Percentiles rank a stretch among this genome's conserved stretches.
Conservation (phyloP, 2,113 vertebrate species). For the Crypturellus undulatus region DNA sequence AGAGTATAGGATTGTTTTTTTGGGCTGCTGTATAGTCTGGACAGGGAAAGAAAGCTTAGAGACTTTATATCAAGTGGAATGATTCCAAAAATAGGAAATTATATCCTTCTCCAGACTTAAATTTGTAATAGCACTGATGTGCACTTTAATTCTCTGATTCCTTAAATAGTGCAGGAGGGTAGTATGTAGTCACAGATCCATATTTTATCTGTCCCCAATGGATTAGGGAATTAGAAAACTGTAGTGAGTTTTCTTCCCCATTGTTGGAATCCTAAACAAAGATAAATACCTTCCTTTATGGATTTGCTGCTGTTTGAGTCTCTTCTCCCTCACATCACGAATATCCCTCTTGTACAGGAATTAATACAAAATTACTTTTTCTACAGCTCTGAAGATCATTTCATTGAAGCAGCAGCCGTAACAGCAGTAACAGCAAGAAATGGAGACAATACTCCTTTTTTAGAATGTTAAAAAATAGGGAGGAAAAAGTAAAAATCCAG, state of each 20-base stretch:
- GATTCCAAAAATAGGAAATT: not conserved
- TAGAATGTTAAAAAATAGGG: not conserved
- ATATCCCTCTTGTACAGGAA: not conserved
- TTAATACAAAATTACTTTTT: not conserved
- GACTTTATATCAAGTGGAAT: not conserved
- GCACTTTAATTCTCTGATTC: not conserved
- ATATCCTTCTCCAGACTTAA: not conserved
- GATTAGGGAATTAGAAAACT: not conserved
- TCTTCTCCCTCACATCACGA: not conserved
- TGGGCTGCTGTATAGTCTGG: not conserved
- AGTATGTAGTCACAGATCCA: not conserved
- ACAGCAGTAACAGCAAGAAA: not conserved
- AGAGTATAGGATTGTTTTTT: not conserved
- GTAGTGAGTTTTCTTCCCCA: not conserved
- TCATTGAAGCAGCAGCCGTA: not conserved
- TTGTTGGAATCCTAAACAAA: not conserved
- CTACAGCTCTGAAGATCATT: not conserved
- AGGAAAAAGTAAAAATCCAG: not conserved
- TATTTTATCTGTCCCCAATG: not conserved
- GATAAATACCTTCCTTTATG: no score
- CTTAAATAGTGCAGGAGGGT: not conserved
- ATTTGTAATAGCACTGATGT: not conserved
- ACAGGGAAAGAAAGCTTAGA: not conserved
- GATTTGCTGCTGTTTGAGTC: not conserved
- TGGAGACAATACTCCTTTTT: not conserved